Conservation (phyloP, 2,113 vertebrate genomes). For the Etheostoma spectabile region DNA sequence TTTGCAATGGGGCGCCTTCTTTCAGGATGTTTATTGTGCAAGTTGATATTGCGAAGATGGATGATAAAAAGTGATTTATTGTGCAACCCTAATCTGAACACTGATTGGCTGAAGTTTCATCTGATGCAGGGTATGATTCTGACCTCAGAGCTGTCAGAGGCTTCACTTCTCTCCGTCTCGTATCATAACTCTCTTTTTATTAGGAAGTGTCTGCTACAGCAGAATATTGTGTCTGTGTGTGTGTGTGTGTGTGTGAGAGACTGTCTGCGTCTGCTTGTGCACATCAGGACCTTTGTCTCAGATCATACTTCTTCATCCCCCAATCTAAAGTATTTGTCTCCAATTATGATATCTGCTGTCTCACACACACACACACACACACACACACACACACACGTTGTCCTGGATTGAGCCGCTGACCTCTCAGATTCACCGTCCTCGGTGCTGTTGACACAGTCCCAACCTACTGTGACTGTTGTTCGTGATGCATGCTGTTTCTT, state of each 20-base stretch:
- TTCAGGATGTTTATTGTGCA: no score
- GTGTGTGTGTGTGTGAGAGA: neutral
- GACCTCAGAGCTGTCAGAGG: neutral
- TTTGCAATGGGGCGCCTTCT: no score
- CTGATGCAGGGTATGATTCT: neutral
- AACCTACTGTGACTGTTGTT: conserved; percentile 47
- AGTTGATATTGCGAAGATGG: no score
- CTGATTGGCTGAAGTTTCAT: neutral
- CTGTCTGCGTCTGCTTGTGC: neutral
- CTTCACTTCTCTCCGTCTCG: no score
- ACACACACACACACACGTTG: neutral
- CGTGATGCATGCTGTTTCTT: conserved; percentile 39
- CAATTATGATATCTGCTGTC: no score
- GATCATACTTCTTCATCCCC: neutral
- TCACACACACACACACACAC: neutral
- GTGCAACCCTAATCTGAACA: no score
- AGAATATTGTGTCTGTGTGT: no score
- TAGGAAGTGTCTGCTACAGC: no score
- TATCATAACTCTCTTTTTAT: no score
- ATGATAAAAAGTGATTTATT: no score
- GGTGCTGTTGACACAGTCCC: conserved; percentile 46
- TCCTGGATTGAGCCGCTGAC: conserved; percentile 20
- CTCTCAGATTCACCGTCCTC: conserved; percentile 7
- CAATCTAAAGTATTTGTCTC: neutral
- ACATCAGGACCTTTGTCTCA: neutral